Conservation (phyloP, 1,140 invertebrate genomes). For the Eriocheir sinensis region DNA sequence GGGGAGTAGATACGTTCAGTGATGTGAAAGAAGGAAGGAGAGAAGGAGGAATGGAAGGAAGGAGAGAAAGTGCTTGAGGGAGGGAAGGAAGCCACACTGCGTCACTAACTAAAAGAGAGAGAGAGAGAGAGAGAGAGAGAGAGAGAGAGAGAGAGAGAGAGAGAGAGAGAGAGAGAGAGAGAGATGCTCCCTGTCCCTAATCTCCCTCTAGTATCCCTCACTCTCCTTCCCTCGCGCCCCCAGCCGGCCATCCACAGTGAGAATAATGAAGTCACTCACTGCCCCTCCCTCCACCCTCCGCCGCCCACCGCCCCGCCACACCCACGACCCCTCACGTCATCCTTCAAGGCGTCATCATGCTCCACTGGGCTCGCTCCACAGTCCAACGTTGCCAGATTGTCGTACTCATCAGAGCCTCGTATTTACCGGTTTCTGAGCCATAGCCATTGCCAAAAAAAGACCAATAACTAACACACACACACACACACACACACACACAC, state of each 20-base stretch:
- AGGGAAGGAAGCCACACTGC: not conserved
- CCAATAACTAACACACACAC: too few relatives aligned
- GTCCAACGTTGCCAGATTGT: too few relatives aligned
- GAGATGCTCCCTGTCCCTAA: not conserved
- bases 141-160: constrained; percentile 22
- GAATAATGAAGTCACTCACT: not conserved
- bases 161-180: not conserved
- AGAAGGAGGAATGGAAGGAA: not conserved
- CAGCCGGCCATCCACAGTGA: not conserved
- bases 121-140: not conserved
- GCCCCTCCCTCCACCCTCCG: too few relatives aligned
- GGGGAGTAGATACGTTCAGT: not conserved
- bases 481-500: too few relatives aligned
- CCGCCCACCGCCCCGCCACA: not conserved
- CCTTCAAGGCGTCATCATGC: not conserved
- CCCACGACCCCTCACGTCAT: not conserved
- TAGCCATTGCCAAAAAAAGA: too few relatives aligned
- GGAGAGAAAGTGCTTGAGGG: not conserved
- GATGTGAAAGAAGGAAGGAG: not conserved
- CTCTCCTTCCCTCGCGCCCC: too few relatives aligned
- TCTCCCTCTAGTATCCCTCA: too few relatives aligned
- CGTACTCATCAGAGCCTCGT: too few relatives aligned
- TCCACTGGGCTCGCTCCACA: not conserved
- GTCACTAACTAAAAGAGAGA: not conserved
- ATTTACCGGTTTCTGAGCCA: too few relatives aligned